A percentile compares a stretch with the other conserved stretches of the same genome.
These are phyloP conservation scores for human (Homo sapiens) DNA, from an alignment of 2,113 vertebrate genomes.

Conservation along the genomic window GRCh38 chr15:56639001-56639500, in stretches of 20 bases:
- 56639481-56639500: not conserved
- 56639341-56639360: not conserved
- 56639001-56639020: not conserved
- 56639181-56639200: constrained; percentile 6
- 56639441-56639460: not conserved
- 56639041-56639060: not conserved
- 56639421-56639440: not conserved
- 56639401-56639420: not conserved
- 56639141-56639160: constrained; percentile 1
- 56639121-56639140: not conserved
- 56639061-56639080: not conserved
- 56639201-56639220: constrained; percentile 8
- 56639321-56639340: not conserved
- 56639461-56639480: not conserved
- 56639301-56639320: not conserved
- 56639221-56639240: not conserved
- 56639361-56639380: not conserved
- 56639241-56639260: not conserved
- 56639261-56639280: not conserved
- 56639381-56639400: not conserved
- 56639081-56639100: not conserved
- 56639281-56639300: not conserved
- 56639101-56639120: not conserved
- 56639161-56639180: constrained; percentile 22
- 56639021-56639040: not conserved